These are phyloP conservation scores for Ptilonorhynchus violaceus DNA, from an alignment of 2,113 vertebrate genomes.

Conservation along the genomic window DNA sequence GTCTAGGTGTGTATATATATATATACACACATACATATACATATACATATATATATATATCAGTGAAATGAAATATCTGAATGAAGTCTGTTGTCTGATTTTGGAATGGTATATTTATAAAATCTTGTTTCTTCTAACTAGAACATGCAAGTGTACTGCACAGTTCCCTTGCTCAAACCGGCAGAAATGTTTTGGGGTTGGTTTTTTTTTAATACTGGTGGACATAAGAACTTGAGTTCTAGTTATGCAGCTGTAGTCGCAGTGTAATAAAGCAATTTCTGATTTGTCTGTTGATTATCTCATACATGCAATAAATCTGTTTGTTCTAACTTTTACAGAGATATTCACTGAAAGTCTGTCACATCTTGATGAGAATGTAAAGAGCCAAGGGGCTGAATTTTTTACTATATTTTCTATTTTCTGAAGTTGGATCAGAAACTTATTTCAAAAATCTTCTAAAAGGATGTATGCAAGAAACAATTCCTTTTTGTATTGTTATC, in stretches of 20 bases:
- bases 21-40: no score
- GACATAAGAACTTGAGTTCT: background rate
- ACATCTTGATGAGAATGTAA: background rate
- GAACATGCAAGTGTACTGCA: fast-evolving
- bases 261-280: background rate
- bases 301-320: background rate
- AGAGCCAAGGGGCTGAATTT: background rate
- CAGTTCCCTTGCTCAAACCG: background rate
- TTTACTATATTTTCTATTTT: background rate
- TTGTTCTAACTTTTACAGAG: background rate
- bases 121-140: background rate
- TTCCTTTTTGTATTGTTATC: background rate
- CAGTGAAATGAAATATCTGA: background rate
- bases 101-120: background rate
- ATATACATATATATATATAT: background rate
- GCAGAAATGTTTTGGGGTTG: background rate
- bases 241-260: background rate
- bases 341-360: background rate
- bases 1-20: background rate
- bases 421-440: background rate
- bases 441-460: background rate
- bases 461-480: background rate
- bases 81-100: background rate
- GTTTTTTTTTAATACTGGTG: background rate
- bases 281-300: background rate